phyloP scores from a whole-genome alignment of 2,888 invertebrate genomes.

The Poecilobothrus nobilitatus region DNA sequence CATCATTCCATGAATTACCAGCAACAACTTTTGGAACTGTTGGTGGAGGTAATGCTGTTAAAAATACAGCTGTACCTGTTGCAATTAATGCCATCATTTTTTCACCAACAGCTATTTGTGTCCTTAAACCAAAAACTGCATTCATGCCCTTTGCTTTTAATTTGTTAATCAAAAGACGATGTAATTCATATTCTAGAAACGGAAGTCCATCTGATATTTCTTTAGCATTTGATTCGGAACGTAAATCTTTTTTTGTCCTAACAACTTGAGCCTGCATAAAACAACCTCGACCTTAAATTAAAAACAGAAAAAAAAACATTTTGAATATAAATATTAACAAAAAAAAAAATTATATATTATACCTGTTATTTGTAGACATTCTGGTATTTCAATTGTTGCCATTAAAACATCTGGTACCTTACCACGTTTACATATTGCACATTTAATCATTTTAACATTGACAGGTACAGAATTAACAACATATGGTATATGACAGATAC shows the following conservation, averaged over 20 bases:
- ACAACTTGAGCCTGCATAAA: slow-evolving; percentile 68
- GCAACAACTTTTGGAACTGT: slow-evolving; percentile 62
- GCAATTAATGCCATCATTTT: slow-evolving; percentile 80
- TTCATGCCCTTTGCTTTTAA: slow-evolving; percentile 91
- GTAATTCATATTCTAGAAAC: slow-evolving; percentile 91
- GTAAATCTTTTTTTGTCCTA: slow-evolving; percentile 65
- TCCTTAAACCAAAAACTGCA: slow-evolving; percentile 78
- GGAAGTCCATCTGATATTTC: slow-evolving; percentile 93
- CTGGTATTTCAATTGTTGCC: slow-evolving; percentile 80
- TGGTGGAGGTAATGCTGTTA: slow-evolving; percentile 70
- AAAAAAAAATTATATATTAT: neutral
- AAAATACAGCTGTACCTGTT: slow-evolving; percentile 74
- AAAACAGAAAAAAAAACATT: neutral
- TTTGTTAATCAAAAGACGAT: slow-evolving; percentile 82
- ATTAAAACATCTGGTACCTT: slow-evolving; percentile 87
- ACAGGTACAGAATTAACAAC: slow-evolving; percentile 62
- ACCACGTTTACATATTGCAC: slow-evolving; percentile 63
- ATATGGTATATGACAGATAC: slow-evolving; percentile 76
- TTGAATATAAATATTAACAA: neutral
- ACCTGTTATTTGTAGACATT: slow-evolving; percentile 59
- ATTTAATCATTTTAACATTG: slow-evolving; percentile 62
- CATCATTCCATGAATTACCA: slow-evolving; percentile 56
- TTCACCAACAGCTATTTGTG: slow-evolving; percentile 77
- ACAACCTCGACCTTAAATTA: slow-evolving; percentile 54
- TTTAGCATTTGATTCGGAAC: slow-evolving; percentile 78